Evolutionary conservation across 1,140 invertebrate species (phyloP).

Genomic region (Diabrotica virgifera): DNA sequence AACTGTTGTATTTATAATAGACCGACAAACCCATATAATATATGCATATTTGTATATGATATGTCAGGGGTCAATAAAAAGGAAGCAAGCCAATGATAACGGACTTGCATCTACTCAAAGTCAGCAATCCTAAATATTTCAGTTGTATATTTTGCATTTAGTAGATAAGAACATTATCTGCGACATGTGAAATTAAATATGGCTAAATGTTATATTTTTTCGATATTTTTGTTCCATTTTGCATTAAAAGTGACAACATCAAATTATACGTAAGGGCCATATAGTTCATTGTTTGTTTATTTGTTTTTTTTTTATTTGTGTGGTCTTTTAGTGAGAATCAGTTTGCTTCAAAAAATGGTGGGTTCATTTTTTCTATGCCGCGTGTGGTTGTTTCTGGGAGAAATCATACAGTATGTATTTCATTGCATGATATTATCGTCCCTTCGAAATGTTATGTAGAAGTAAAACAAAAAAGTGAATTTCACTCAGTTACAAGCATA

Average conservation of each 20-base stretch:
- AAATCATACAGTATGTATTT: slow-evolving; percentile 41
- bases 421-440: slow-evolving; percentile 28
- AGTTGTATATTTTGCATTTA: neutral
- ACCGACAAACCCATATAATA: neutral
- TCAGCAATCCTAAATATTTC: neutral
- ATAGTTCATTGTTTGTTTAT: neutral
- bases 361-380: slow-evolving; percentile 37
- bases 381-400: slow-evolving; percentile 34
- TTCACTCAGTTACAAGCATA: slow-evolving; percentile 27
- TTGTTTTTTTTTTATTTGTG: neutral
- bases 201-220: neutral
- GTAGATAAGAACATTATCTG: neutral
- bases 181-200: neutral
- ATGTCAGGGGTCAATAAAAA: neutral
- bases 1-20: too few species aligned
- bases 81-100: neutral
- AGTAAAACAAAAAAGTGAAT: slow-evolving; percentile 38
- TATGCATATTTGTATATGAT: neutral
- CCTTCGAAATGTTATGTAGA: slow-evolving; percentile 34
- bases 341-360: slow-evolving; percentile 12
- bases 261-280: neutral
- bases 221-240: neutral
- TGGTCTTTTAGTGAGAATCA: slow-evolving; percentile 11
- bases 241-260: neutral
- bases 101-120: neutral